Evolutionary conservation across 2,113 vertebrate species (phyloP), one percentile per base, ranked within the genome.

Genomic region (Mungos mungo): DNA sequence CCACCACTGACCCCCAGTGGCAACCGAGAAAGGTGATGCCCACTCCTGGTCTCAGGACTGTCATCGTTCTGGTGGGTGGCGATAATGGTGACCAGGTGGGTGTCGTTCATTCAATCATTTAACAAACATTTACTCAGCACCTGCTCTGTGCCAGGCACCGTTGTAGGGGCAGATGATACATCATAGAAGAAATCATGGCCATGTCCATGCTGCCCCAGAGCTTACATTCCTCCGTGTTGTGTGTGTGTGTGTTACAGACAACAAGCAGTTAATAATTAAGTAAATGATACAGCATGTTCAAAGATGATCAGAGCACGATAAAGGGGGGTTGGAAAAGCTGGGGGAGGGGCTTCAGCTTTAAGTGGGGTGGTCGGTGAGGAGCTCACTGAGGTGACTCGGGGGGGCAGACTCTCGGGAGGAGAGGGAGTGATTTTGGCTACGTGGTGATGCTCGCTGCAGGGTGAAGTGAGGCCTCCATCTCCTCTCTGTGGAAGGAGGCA

Each of bases 81-180:
- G 71, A 21, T 3, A 57, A 38, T 0, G 5, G 13, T 27, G 68
- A 77, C 15, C 0, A 68, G 47, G 57, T 33, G 1, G 6, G 1
- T 23, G 33, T 38, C 41, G 47, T 50, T 35, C 71, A 65, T 45
- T 65, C 52, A 86, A 14, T 54, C 27, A 79, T 29, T 71, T n/a
- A 15, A 7, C 31, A 41, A 63, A 14, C 50, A 69, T 90, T 90
- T 84, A 41, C 13, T 38, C 18, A 84, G 38, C 23, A 41, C n/a
- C 66, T 66, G 21, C 88, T 81, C 31, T 38, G 50, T 14, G 33
- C 45, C 4, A 5, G 35, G 54, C 8, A 8, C 33, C 21, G 4
- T 12, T 19, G 25, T 35, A 27, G 33, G 81, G 4, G 14, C 80
- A 38, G 71, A 9, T 29, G 38, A 68, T 23, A 38, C 6, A 50